Evolutionary conservation across 30 jellyfish, hydroid and myxozoan genomes (phyloP).

Genomic region (Pseudorhiza aurosa): DNA sequence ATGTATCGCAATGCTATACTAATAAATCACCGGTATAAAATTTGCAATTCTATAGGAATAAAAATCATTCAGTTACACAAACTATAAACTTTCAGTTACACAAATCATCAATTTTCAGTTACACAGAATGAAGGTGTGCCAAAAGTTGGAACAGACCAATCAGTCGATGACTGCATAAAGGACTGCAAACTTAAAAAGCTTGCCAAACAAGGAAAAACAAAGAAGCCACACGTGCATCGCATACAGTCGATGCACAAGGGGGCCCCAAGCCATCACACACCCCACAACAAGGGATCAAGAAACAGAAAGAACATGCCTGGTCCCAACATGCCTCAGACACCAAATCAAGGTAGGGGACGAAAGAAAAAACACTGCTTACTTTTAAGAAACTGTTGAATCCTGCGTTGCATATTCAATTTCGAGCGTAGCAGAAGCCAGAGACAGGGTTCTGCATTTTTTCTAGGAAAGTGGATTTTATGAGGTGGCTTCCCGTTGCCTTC

Average conservation of each 20-base stretch:
- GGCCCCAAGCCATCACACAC: constrained; percentile 71
- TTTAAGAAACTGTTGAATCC: too few species aligned
- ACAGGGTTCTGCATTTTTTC: too few species aligned
- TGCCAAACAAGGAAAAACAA: constrained; percentile 34
- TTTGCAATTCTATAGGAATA: too few species aligned
- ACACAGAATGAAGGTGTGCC: constrained; percentile 64
- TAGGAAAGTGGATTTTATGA: too few species aligned
- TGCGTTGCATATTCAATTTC: too few species aligned
- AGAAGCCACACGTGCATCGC: constrained; percentile 55
- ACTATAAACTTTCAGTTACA: too few species aligned
- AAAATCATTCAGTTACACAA: too few species aligned
- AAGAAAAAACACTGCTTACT: too few species aligned
- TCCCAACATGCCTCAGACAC: constrained; percentile 43
- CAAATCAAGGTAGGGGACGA: constrained; percentile 54
- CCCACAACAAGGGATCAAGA: constrained; percentile 76
- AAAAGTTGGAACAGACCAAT: constrained; percentile 64
- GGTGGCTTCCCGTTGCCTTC: too few species aligned
- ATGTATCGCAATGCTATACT: too few species aligned
- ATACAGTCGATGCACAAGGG: constrained; percentile 72
- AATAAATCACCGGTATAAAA: too few species aligned
- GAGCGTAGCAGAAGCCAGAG: too few species aligned
- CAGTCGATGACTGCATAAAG: constrained; percentile 44
- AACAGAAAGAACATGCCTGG: constrained; percentile 62
- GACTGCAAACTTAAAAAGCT: constrained; percentile 52
- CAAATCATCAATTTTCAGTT: constrained; percentile 5